Base-by-base conservation (phyloP, 2,113 vertebrate species). In the Ameiurus melas region DNA sequence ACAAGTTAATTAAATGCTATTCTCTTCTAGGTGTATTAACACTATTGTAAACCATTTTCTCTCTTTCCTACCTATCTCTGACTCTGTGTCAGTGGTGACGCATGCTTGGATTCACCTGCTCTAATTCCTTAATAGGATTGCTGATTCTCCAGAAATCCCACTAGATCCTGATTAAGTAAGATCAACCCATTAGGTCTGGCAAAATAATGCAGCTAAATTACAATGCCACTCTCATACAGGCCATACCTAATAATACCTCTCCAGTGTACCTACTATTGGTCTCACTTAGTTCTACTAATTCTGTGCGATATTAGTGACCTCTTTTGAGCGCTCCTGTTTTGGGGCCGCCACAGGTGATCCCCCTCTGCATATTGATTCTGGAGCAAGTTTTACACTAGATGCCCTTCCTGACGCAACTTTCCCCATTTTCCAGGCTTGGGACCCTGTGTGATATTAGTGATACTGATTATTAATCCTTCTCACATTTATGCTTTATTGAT, bases 61-160 rank as follows among this genome's bases (percentile, higher is more conserved):
- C 83, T 79, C 66, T 77, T 79, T 73, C 30, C 36, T 83, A 71
- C 25, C 33, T 51, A 58, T 39, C 33, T 70, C 75, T 77, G 57
- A 82, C 91, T 87, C 71, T 91, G 85, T 92, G 81, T 92, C 89
- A 89, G 81, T 86, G 78, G 91, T 96, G 95, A 95, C 94, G 93
- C 93, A 94, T 57, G 27, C 92, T 92, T 82, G 62, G 81, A 90
- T 92, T 89, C 90, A 92, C 91, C 90, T 90, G 91, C 80, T 92
- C 92, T 95, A 95, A 95, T 93, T 93, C 94, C 90, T 92, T 95
- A 95, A 96, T 60, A 86, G 94, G 95, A 95, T 96, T 93, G 89
- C 57, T 36, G 83, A 87, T 91, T 94, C 90, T 91, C 92, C 91
- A 93, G 94, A 95, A 91, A 95, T 96, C 95, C 94, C 91, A 93